phyloP scores from a whole-genome alignment of 2,888 invertebrate species.

The Caenorhabditis plicata region DNA sequence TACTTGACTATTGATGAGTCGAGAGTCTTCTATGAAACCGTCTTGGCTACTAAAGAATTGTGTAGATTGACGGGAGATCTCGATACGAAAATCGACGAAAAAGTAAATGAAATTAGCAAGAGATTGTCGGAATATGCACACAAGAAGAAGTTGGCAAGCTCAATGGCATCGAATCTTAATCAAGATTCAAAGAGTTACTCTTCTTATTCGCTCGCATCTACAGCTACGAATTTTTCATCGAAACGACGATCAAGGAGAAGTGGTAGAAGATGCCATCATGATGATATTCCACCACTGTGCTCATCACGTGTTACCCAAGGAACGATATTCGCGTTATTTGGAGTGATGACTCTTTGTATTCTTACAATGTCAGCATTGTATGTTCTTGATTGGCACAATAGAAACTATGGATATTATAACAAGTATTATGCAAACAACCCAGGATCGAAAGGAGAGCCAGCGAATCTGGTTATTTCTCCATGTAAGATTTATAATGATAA shows the following conservation, averaged over 20 bases:
- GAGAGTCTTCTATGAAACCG: constrained; percentile 96
- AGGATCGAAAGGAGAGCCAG: constrained; percentile 14
- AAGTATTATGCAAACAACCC: not conserved
- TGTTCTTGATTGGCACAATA: constrained; percentile 83
- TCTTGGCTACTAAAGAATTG: constrained; percentile 94
- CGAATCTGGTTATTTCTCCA: constrained; percentile 20
- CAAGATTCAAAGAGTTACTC: constrained; percentile 40
- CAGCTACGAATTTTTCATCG: not conserved
- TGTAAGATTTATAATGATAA: constrained; percentile 7
- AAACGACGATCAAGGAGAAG: constrained; percentile 4
- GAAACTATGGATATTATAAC: constrained; percentile 55
- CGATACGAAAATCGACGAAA: constrained; percentile 88
- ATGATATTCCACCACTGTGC: constrained; percentile 70
- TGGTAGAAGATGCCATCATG: too few relatives aligned
- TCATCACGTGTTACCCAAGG: constrained; percentile 87
- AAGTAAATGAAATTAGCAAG: constrained; percentile 72
- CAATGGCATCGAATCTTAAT: constrained; percentile 33
- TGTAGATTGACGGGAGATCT: constrained; percentile 92
- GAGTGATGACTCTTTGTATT: constrained; percentile 92
- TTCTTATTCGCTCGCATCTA: constrained; percentile 3
- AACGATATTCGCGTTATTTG: constrained; percentile 83
- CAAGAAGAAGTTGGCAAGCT: constrained; percentile 38
- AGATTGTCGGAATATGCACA: constrained; percentile 39
- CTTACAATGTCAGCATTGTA: constrained; percentile 90
- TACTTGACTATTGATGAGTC: constrained; percentile 97